phyloP scores from a whole-genome alignment of 2,113 vertebrate species.

The Malurus melanocephalus region DNA sequence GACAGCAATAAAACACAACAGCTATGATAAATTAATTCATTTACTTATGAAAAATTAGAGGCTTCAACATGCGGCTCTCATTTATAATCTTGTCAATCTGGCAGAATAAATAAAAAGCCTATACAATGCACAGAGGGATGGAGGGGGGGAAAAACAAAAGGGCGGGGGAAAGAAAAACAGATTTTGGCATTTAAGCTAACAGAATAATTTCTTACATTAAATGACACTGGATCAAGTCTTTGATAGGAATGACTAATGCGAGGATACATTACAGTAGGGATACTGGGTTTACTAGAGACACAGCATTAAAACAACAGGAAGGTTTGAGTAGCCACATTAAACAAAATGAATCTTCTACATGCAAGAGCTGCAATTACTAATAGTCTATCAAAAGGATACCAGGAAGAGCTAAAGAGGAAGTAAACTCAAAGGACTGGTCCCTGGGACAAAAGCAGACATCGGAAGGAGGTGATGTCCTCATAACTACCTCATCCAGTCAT shows the following conservation, averaged over 20 bases:
- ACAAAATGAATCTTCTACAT: neutral
- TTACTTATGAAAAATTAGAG: slow-evolving; percentile 88
- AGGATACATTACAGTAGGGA: neutral
- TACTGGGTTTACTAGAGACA: neutral
- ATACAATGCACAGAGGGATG: slow-evolving; percentile 55
- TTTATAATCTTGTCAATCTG: slow-evolving; percentile 85
- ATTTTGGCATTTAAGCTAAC: slow-evolving; percentile 67
- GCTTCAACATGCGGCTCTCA: slow-evolving; percentile 80
- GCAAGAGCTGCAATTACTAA: neutral
- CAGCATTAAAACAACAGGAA: neutral
- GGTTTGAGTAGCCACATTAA: neutral
- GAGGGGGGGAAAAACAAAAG: slow-evolving; percentile 29
- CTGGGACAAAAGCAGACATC: neutral
- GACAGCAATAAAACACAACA: slow-evolving; percentile 79
- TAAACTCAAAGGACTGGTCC: neutral
- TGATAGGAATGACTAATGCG: slow-evolving; percentile 31
- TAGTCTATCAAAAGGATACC: neutral
- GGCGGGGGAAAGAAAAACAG: neutral
- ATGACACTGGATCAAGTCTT: neutral
- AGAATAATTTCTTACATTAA: slow-evolving; percentile 49
- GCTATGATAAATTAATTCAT: slow-evolving; percentile 85
- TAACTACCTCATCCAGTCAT: neutral
- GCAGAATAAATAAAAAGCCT: slow-evolving; percentile 77
- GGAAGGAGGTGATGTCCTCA: neutral
- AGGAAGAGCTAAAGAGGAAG: neutral